These are phyloP conservation scores for Carapus acus DNA, from an alignment of 2,797 vertebrate species.

Conservation along the genomic window DNA sequence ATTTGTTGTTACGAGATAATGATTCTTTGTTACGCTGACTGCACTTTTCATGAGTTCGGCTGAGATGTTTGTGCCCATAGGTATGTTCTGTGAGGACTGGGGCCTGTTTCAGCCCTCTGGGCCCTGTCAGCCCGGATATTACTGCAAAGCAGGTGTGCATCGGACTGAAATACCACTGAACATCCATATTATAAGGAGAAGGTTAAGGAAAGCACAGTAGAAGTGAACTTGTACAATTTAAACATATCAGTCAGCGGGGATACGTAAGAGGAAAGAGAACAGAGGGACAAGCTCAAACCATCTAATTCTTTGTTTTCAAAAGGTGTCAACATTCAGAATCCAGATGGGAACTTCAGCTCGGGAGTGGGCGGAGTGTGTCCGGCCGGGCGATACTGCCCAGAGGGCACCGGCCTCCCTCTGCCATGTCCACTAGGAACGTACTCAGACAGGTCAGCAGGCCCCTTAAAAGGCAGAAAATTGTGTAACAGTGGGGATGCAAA, in stretches of 20 bases:
- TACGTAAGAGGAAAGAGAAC: no score
- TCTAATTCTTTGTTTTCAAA: slow-evolving; percentile 25
- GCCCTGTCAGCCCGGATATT: slow-evolving; percentile 79
- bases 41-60: not conserved
- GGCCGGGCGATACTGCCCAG: slow-evolving; percentile 80
- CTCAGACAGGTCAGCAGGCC: slow-evolving; percentile 75
- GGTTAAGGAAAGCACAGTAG: no score
- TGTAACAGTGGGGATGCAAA: no score
- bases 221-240: no score
- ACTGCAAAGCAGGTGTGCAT: slow-evolving; percentile 77
- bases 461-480: not conserved
- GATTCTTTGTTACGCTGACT: not conserved
- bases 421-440: slow-evolving; percentile 83
- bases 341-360: slow-evolving; percentile 70
- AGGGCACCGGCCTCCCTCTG: slow-evolving; percentile 75
- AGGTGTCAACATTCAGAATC: slow-evolving; percentile 82
- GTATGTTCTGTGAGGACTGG: slow-evolving; percentile 82
- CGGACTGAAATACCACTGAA: no score
- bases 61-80: slow-evolving; percentile 51
- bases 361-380: slow-evolving; percentile 85
- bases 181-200: no score
- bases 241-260: no score
- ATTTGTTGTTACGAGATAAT: slow-evolving; percentile 6
- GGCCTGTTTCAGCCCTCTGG: slow-evolving; percentile 78
- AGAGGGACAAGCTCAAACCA: no score